Conservation (phyloP, 2,113 vertebrate species). For the Syrrhaptes paradoxus region DNA sequence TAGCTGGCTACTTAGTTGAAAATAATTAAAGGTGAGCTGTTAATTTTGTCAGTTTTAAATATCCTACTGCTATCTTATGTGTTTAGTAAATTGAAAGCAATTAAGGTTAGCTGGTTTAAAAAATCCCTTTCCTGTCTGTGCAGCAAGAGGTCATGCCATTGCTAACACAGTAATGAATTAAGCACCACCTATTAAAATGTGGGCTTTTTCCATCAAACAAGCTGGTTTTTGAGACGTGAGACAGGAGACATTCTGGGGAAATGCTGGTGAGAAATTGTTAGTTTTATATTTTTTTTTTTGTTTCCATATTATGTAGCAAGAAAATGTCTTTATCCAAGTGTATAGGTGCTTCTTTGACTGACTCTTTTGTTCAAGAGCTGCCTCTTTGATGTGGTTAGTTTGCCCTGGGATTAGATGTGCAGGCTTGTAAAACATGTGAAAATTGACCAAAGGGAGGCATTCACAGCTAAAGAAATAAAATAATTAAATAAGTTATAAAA, state of each 20-base stretch:
- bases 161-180: neutral
- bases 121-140: neutral
- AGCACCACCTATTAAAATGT: neutral
- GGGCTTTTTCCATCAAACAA: neutral
- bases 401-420: neutral
- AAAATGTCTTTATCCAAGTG: neutral
- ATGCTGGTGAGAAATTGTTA: neutral
- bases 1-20: neutral
- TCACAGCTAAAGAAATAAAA: neutral
- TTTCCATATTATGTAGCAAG: neutral
- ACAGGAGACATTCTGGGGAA: neutral
- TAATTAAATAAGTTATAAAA: conserved; percentile 12
- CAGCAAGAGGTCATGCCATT: neutral
- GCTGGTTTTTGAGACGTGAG: neutral
- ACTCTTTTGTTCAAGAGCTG: neutral
- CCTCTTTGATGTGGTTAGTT: neutral
- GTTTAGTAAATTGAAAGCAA: conserved; percentile 10
- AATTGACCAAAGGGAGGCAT: neutral
- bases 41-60: neutral
- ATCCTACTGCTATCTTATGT: neutral
- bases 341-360: neutral
- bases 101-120: conserved; percentile 10
- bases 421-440: neutral
- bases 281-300: neutral
- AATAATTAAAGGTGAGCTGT: neutral